Evolutionary conservation across 1,140 invertebrate genomes (phyloP).

Genomic region (Asbolus verrucosus): DNA sequence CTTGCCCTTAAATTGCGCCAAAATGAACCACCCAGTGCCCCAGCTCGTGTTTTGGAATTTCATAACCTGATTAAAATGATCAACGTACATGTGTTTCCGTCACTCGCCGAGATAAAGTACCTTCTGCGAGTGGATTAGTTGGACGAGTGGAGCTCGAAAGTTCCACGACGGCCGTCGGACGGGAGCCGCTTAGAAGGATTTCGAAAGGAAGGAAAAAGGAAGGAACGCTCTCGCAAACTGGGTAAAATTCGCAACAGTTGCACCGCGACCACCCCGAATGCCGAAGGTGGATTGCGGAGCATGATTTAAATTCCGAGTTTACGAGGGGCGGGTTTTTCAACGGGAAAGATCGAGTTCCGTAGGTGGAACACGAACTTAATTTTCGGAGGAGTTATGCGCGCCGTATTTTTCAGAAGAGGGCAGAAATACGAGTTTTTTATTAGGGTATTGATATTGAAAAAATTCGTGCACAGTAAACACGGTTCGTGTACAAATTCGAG

Average conservation of each 20-base stretch:
- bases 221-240: background rate
- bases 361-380: background rate
- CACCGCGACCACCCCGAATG: constrained; percentile 5
- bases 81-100: background rate
- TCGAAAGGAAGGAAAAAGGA: constrained; percentile 4
- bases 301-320: constrained; percentile 24
- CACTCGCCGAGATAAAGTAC: background rate
- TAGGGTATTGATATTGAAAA: constrained; percentile 13
- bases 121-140: too few relatives aligned
- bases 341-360: constrained; percentile 3
- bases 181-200: too few relatives aligned
- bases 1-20: background rate
- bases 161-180: too few relatives aligned
- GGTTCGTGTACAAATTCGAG: background rate
- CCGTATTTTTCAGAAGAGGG: background rate
- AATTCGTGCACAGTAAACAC: too few relatives aligned
- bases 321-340: constrained; percentile 3
- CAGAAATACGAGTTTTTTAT: constrained; percentile 1
- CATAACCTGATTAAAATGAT: background rate
- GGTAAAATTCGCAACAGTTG: constrained; percentile 16
- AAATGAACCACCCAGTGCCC: background rate
- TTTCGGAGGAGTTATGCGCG: background rate
- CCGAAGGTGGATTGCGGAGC: constrained; percentile 2
- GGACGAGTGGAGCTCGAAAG: too few relatives aligned
- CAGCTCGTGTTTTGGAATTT: background rate